A percentile compares a stretch with the other conserved stretches of the same genome.
phyloP scores from a whole-genome alignment of 2,797 vertebrate genomes.

The Alca torda region DNA sequence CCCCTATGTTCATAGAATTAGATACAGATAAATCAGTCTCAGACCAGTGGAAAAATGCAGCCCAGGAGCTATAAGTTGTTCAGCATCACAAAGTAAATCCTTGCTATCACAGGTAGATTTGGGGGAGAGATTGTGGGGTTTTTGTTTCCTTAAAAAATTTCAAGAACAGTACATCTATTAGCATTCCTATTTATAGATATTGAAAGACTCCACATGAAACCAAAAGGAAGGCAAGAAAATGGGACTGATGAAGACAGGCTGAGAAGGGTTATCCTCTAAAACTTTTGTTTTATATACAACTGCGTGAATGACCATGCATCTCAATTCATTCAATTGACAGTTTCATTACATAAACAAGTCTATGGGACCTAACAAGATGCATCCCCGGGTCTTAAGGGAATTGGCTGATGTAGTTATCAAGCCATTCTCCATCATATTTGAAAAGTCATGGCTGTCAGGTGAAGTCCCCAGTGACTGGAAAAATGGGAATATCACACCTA shows the following conservation, averaged over 20 bases:
- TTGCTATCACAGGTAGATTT: not conserved
- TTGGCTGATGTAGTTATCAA: not conserved
- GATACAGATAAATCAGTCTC: not conserved
- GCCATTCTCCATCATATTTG: not conserved
- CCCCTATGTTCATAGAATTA: not conserved
- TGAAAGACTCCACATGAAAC: not conserved
- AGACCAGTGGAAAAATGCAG: not conserved
- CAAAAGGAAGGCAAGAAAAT: not conserved
- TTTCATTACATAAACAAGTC: not conserved
- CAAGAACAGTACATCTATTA: not conserved
- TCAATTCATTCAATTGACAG: not conserved
- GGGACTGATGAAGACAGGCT: not conserved
- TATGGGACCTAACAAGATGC: not conserved
- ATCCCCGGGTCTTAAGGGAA: not conserved
- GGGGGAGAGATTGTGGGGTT: accelerated
- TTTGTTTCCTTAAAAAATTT: not conserved
- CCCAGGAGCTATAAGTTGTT: not conserved
- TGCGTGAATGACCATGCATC: not conserved
- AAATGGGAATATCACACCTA: not conserved
- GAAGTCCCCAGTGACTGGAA: not conserved
- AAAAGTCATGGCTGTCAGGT: not conserved
- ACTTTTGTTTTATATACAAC: not conserved
- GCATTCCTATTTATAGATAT: not conserved
- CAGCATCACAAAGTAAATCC: not conserved
- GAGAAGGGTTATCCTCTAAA: not conserved